These are phyloP conservation scores for Eledona agricola DNA, from an alignment of 2,888 invertebrate species.

Conservation along the genomic window DNA sequence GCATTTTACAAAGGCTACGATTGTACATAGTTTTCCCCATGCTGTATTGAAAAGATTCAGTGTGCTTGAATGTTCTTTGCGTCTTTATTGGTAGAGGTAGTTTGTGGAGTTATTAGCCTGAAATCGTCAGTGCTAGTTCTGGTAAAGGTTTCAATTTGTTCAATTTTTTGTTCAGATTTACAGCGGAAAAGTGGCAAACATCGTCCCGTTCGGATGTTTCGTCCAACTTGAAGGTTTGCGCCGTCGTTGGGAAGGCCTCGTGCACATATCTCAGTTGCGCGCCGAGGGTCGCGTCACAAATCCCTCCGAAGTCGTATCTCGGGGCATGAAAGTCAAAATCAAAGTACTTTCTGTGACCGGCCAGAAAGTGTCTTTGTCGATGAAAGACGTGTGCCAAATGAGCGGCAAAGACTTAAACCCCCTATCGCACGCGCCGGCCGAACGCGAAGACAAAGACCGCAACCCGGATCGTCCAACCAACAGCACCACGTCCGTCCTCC, in stretches of 20 bases:
- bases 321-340: slow-evolving; percentile 89
- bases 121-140: no score
- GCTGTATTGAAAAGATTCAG: no score
- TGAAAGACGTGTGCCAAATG: slow-evolving; percentile 98
- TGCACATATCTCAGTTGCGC: slow-evolving; percentile 94
- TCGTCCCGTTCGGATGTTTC: slow-evolving; percentile 98
- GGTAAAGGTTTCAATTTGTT: no score
- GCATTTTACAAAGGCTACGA: no score
- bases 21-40: no score
- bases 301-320: slow-evolving; percentile 91
- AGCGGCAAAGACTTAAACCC: slow-evolving; percentile 96
- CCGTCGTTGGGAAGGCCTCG: slow-evolving; percentile 92
- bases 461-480: slow-evolving; percentile 92
- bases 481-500: slow-evolving; percentile 64
- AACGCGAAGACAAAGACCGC: slow-evolving; percentile 77
- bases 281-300: slow-evolving; percentile 93
- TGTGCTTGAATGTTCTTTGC: no score
- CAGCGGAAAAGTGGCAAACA: slow-evolving; percentile 91
- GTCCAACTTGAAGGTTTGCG: slow-evolving; percentile 92
- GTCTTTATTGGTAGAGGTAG: no score
- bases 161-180: slow-evolving; percentile 74
- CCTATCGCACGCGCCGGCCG: slow-evolving; percentile 71
- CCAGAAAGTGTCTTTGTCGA: slow-evolving; percentile 93
- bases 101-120: no score
- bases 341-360: slow-evolving; percentile 94